These are phyloP conservation scores for Danio aesculapii DNA, from an alignment of 2,797 vertebrate species.

Conservation along the genomic window DNA sequence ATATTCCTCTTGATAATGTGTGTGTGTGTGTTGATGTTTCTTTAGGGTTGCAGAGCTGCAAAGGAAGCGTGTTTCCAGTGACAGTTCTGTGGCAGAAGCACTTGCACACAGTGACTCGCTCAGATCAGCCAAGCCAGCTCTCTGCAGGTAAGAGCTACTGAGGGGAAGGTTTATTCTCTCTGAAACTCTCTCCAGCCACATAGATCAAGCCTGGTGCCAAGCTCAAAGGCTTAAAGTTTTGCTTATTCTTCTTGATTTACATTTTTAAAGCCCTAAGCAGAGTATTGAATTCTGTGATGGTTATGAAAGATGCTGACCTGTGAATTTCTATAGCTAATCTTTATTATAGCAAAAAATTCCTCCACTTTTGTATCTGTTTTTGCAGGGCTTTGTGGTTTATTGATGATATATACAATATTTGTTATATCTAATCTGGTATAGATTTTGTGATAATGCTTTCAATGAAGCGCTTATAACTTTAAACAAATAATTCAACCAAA, in stretches of 20 bases:
- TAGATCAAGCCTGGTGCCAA: slow-evolving; percentile 15
- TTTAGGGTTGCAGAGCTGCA: slow-evolving; percentile 60
- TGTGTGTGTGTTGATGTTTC: slow-evolving; percentile 1
- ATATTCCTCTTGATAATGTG: slow-evolving; percentile 12
- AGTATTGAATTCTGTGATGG: slow-evolving; percentile 4
- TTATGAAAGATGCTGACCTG: background rate
- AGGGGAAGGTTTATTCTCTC: slow-evolving; percentile 26
- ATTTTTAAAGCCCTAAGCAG: slow-evolving; percentile 4
- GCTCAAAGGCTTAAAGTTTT: slow-evolving; percentile 8
- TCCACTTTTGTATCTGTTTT: background rate
- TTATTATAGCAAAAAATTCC: background rate
- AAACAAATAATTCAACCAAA: too few species aligned
- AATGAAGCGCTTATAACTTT: too few species aligned
- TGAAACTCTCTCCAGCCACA: background rate
- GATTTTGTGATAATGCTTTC: background rate
- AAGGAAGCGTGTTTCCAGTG: slow-evolving; percentile 67
- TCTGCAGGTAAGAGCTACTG: slow-evolving; percentile 64
- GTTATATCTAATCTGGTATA: background rate
- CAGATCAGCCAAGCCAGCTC: slow-evolving; percentile 62
- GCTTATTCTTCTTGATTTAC: slow-evolving; percentile 8
- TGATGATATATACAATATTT: background rate
- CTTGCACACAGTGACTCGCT: slow-evolving; percentile 65
- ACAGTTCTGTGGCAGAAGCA: slow-evolving; percentile 68
- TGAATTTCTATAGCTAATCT: background rate
- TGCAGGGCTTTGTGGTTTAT: background rate